Base-by-base conservation (phyloP, 2,113 vertebrate species). In the Eublepharis macularius region DNA sequence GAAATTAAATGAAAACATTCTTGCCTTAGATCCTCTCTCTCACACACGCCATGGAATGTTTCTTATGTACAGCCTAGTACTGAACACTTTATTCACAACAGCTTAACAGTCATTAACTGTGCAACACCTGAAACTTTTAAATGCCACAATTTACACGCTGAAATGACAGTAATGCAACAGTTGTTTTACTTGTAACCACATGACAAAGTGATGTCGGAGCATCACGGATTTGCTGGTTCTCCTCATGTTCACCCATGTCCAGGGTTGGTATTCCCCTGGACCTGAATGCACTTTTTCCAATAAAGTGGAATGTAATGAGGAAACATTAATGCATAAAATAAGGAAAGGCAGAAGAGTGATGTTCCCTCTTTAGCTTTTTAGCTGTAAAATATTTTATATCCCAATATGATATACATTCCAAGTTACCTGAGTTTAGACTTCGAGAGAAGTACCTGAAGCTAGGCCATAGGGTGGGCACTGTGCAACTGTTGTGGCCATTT, bases 351-450 rank as follows among this genome's bases (percentile, higher is more conserved):
- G 96, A 96, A 96, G 95, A 96, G 96, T 95, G 96, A 96, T 96
- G 96, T 95, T 74, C 94, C 94, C 93, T 94, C 93, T 95, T 95
- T 93, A 94, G 96, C 94, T 95, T 96, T 93, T 93, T 93, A 95
- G 94, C 95, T 96, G 95, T 95, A 95, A 96, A 96, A 90, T 95
- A 93, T 92, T 95, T 95, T 94, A 92, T 94, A 95, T 96, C 94
- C 97, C 95, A 94, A 92, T 96, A 95, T 96, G 94, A 96, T 95
- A 96, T 97, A 98, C 97, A 98, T 98, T 98, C 97, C 97, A 97
- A 96, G 97, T 98, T 98, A 98, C 98, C 98, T 98, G 98, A 99
- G 98, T 97, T 97, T 97, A 97, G 95, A 98, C 97, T 97, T 98
- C 95, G 87, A 95, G 95, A 97, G 96, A 97, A 97, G 97, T 97